These are phyloP conservation scores for Rhea pennata DNA, from an alignment of 2,113 vertebrate species.

Conservation along the genomic window DNA sequence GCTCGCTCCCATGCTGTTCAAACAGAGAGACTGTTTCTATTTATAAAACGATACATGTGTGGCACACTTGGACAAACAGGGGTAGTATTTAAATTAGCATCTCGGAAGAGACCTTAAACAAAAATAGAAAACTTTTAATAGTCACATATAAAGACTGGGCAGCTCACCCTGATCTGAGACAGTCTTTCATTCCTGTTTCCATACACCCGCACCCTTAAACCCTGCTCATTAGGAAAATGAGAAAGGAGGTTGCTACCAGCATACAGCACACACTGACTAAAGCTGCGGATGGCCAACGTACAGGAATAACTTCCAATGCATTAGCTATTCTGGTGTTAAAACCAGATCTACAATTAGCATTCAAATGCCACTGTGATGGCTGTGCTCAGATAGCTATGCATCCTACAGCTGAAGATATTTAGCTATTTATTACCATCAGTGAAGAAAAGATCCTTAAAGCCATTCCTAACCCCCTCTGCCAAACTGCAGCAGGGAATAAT, in stretches of 20 bases:
- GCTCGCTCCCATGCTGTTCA: not conserved
- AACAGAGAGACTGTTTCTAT: not conserved
- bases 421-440: not conserved
- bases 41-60: conserved; percentile 11
- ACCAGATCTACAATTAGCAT: not conserved
- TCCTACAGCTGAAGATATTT: not conserved
- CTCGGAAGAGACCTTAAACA: not conserved
- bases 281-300: not conserved
- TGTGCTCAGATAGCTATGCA: not conserved
- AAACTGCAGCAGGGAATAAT: not conserved
- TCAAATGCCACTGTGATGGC: not conserved
- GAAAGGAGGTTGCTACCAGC: not conserved
- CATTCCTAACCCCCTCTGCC: not conserved
- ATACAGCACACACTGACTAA: not conserved
- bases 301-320: not conserved
- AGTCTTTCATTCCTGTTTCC: not conserved
- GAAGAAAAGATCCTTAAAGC: not conserved
- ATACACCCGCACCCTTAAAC: conserved; percentile 2
- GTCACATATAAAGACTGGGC: not conserved
- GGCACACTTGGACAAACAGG: conserved; percentile 6
- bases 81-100: not conserved
- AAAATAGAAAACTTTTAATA: not conserved
- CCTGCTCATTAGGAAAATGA: not conserved
- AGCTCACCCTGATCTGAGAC: not conserved
- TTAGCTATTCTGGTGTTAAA: conserved; percentile 9